Conservation (phyloP, 2,113 vertebrate genomes). For the Talpa occidentalis region DNA sequence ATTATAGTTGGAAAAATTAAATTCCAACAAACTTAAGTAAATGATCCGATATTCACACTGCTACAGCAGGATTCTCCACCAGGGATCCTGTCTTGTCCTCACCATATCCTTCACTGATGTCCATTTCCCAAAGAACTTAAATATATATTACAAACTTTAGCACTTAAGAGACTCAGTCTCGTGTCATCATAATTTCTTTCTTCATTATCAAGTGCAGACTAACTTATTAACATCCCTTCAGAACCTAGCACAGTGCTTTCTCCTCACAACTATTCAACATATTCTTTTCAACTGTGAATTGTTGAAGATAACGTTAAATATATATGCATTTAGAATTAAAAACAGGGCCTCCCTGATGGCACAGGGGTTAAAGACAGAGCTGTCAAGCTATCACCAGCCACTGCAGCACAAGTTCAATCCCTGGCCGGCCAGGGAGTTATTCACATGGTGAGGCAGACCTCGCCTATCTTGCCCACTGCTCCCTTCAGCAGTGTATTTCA, state of each 20-base stretch:
- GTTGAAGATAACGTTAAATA: background rate
- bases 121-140: background rate
- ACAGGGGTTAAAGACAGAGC: too few species aligned
- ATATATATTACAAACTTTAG: background rate
- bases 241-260: background rate
- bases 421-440: too few species aligned
- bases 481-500: too few species aligned
- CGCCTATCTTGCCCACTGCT: too few species aligned
- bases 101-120: too few species aligned
- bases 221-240: background rate
- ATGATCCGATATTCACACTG: background rate
- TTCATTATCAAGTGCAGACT: background rate
- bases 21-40: background rate
- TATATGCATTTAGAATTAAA: background rate
- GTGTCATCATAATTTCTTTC: background rate
- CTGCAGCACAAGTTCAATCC: too few species aligned
- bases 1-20: background rate
- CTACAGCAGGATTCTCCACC: background rate
- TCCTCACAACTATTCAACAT: background rate
- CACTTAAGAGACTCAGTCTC: background rate
- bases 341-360: too few species aligned
- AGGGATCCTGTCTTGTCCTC: background rate
- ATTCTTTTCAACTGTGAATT: background rate
- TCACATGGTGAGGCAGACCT: too few species aligned
- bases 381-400: too few species aligned